Percentiles rank a stretch among this genome's conserved stretches.
Conservation (phyloP, 2,888 invertebrate species). For the Lycia hirtaria region DNA sequence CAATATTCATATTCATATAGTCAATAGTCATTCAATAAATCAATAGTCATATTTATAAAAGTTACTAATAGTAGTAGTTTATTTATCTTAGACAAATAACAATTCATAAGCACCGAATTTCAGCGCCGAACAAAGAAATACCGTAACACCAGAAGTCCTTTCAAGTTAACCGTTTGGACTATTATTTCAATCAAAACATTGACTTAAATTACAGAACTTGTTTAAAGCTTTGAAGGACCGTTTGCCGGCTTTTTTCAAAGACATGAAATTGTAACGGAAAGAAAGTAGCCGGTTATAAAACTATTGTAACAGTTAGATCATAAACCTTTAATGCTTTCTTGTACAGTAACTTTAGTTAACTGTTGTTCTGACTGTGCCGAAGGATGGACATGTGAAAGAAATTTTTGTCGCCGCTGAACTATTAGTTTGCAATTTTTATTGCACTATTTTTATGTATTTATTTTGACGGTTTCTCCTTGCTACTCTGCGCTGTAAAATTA, state of each 20-base stretch:
- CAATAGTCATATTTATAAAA: too few species aligned
- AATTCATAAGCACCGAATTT: neutral
- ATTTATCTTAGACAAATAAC: neutral
- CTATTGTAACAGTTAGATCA: slow-evolving; percentile 46
- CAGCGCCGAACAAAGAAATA: neutral
- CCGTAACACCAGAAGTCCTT: slow-evolving; percentile 8
- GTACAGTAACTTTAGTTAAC: slow-evolving; percentile 4
- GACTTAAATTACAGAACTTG: slow-evolving; percentile 2
- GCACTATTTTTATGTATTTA: slow-evolving; percentile 1
- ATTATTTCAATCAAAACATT: slow-evolving; percentile 31
- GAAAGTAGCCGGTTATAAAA: slow-evolving; percentile 54
- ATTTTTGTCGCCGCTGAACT: neutral
- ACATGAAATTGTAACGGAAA: slow-evolving; percentile 39
- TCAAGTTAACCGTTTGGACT: neutral
- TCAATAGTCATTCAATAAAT: too few species aligned
- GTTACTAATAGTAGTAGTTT: too few species aligned
- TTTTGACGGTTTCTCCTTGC: slow-evolving; percentile 4
- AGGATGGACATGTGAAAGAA: neutral
- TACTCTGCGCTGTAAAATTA: too few species aligned
- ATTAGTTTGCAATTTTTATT: slow-evolving; percentile 1
- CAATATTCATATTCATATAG: too few species aligned
- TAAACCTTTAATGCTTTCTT: slow-evolving; percentile 29
- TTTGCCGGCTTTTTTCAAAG: slow-evolving; percentile 36
- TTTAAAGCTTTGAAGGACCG: slow-evolving; percentile 5
- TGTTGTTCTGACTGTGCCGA: slow-evolving; percentile 1